Base-by-base conservation (phyloP, 2,797 vertebrate species). In the Micrastur ruficollis region DNA sequence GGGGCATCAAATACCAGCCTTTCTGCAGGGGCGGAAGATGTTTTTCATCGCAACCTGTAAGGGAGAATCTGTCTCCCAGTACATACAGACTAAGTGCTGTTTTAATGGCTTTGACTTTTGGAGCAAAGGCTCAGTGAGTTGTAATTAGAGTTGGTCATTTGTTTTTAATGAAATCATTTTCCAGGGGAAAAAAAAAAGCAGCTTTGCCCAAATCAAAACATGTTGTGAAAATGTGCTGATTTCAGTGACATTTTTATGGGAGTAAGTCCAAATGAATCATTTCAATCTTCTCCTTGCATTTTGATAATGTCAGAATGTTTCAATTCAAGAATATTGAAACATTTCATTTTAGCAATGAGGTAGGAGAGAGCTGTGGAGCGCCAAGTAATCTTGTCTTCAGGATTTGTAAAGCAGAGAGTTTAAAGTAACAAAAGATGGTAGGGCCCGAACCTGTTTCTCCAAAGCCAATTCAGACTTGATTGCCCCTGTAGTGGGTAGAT, bases 221-320 rank as follows among this genome's bases (percentile, higher is more conserved):
- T 58, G 25, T 82, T 90, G 52, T 58, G 72, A 83, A 96, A 95
- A 91, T 94, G 42, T 95, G 86, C 79, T 91, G 89, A 92, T 95
- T 97, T 95, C 80, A 65, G 70, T 93, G 90, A 81, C 92, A 89
- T 92, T 95, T 95, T 96, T 92, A 96, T 94, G 93, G 80, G 81
- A 96, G 6, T 75, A 61, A 70, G 55, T 97, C 90, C 92, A 97
- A 96, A 94, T 86, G 93, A 97, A 95, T 96, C 4, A 95, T 92
- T 97, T 94, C 86, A 89, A 49, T 84, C 86, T 96, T 95, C 50
- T 87, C 67, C n/a, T 90, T 89, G 81, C 92, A 92, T 94, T 95
- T 94, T 90, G 92, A 96, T 96, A 96, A 93, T 90, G 78, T 86
- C 93, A 95, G 83, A 95, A 92, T 81, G 73, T 86, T 97, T 97